Evolutionary conservation across 2,888 invertebrate species (phyloP).

Genomic region (Beris chalybata): DNA sequence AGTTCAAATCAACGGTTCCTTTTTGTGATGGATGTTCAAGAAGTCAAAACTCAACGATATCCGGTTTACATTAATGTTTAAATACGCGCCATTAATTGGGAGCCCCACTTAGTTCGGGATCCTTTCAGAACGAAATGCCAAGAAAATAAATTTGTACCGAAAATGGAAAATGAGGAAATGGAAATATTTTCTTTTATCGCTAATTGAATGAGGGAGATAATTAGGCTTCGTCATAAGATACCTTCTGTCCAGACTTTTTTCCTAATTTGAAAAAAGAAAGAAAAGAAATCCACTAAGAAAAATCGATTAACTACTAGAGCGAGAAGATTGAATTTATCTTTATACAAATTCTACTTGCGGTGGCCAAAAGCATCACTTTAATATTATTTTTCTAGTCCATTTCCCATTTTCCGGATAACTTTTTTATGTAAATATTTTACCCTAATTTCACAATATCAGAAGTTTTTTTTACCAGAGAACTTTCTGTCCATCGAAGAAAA

Average conservation of each 20-base stretch:
- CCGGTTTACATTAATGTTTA: slow-evolving; percentile 8
- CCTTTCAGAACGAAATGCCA: too few relatives aligned
- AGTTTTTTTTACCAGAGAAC: neutral
- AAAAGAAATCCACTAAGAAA: neutral
- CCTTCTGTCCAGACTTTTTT: neutral
- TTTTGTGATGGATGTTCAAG: slow-evolving; percentile 1
- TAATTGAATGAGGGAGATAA: slow-evolving; percentile 14
- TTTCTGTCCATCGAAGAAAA: too few relatives aligned
- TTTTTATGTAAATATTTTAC: slow-evolving; percentile 27
- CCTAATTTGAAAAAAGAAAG: neutral
- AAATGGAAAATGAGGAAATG: neutral
- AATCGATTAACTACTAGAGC: neutral
- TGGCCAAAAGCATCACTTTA: too few relatives aligned
- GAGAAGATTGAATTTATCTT: neutral
- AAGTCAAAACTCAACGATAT: slow-evolving; percentile 4
- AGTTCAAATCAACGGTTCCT: too few relatives aligned
- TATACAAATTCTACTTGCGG: neutral
- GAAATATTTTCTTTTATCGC: neutral
- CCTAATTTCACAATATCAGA: slow-evolving; percentile 20
- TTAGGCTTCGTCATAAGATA: neutral
- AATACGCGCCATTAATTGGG: slow-evolving; percentile 14
- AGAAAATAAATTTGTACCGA: too few relatives aligned
- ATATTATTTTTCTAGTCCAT: too few relatives aligned
- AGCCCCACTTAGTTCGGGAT: slow-evolving; percentile 8
- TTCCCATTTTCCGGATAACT: neutral